Percentiles rank a stretch among this genome's conserved stretches.
Conservation (phyloP, 2,797 vertebrate genomes). For the Argyrosomus regius region DNA sequence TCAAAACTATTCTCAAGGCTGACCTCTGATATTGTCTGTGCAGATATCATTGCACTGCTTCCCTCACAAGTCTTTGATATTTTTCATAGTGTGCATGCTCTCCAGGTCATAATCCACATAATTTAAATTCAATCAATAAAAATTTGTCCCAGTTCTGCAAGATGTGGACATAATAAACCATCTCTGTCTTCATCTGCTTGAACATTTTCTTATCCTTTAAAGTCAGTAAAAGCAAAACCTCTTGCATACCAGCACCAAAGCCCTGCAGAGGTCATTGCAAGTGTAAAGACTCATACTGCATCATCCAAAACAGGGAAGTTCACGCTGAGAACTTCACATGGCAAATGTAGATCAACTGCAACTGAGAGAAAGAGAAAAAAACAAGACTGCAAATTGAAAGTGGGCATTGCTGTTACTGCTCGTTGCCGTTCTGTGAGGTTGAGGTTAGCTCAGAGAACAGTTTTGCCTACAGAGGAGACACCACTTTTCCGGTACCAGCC, state of each 20-base stretch:
- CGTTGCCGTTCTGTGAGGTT: slow-evolving; percentile 67
- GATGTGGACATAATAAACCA: neutral
- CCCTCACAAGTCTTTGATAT: neutral
- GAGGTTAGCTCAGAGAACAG: slow-evolving; percentile 73
- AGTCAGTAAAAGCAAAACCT: slow-evolving; percentile 14
- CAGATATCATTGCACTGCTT: neutral
- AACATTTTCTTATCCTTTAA: slow-evolving; percentile 14
- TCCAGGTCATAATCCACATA: neutral
- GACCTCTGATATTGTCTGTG: neutral
- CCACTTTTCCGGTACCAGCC: slow-evolving; percentile 76
- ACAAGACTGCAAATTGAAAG: slow-evolving; percentile 10
- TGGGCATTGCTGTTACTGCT: slow-evolving; percentile 40
- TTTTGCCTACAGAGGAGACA: slow-evolving; percentile 60
- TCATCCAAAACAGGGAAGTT: slow-evolving; percentile 35
- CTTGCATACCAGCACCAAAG: neutral
- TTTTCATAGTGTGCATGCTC: neutral
- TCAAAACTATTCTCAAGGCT: neutral
- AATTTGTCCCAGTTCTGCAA: neutral
- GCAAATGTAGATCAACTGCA: slow-evolving; percentile 37
- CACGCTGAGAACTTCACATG: slow-evolving; percentile 13
- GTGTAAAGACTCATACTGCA: slow-evolving; percentile 32
- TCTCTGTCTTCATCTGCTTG: neutral
- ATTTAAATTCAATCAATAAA: neutral
- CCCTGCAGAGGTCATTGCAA: slow-evolving; percentile 1
- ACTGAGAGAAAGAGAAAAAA: slow-evolving; percentile 37